phyloP scores from a whole-genome alignment of 2,113 vertebrate genomes.

The Shinisaurus crocodilurus region DNA sequence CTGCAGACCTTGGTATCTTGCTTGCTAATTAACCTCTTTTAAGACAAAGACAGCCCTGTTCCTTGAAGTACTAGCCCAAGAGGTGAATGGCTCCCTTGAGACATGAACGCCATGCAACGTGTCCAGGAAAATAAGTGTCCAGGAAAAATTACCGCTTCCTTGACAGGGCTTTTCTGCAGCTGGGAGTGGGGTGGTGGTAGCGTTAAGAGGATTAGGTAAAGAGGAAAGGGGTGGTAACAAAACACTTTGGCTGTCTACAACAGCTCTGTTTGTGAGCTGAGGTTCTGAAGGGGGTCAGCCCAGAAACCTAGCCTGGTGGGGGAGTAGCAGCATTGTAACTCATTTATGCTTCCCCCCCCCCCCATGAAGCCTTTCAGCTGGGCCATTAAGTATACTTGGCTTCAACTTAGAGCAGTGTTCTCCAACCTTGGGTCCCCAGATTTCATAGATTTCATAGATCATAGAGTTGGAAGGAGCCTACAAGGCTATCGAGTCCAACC shows the following conservation, averaged over 20 bases:
- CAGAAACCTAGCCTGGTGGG: background rate
- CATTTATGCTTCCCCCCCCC: background rate
- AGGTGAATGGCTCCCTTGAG: background rate
- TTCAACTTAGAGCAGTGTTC: no score
- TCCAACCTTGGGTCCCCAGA: no score
- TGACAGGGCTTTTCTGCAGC: no score
- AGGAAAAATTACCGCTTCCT: background rate
- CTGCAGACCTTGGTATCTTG: background rate
- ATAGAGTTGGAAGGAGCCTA: no score
- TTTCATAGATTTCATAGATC: no score
- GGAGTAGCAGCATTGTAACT: background rate
- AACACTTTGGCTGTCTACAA: background rate
- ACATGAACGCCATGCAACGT: background rate
- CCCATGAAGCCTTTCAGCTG: background rate
- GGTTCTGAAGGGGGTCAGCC: background rate
- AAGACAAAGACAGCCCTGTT: background rate
- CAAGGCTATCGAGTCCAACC: no score
- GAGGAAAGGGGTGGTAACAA: background rate
- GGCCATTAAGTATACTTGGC: background rate
- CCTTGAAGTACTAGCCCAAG: background rate
- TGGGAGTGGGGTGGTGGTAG: background rate
- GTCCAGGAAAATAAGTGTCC: no score
- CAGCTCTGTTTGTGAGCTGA: background rate
- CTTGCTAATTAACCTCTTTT: background rate
- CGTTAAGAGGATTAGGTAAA: background rate